Base-by-base conservation (phyloP, 2,888 invertebrate genomes). In the Drosophila niveifrons region DNA sequence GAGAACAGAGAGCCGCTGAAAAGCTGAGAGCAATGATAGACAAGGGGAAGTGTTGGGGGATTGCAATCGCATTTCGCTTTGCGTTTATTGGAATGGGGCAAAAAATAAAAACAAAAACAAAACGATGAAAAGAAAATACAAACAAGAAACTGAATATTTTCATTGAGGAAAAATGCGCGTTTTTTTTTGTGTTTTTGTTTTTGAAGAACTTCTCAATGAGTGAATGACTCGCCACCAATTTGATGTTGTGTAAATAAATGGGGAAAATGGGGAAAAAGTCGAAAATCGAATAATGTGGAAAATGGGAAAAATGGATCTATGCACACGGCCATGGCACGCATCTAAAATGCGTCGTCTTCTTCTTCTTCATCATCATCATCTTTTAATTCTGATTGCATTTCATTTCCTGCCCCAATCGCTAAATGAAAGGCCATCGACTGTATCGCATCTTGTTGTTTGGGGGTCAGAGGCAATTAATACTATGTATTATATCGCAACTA, bases 141-240 rank as follows among this genome's bases (percentile, higher is more conserved):
- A 43, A 15, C 61, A 43, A 66, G 46, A 23, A 65, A 72, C 53
- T 63, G 52, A 53, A 53, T 41, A 39, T 41, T 41, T 82, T 80
- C 82, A 80, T 82, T 80, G 72, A 80, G 66, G n/a, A 72, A 70
- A 64, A 71, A 66, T 39, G 53, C 48, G 61, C 56, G 11, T 41
- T 41, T 23, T 61, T 65, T 70, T 57, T 61, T 55, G 74, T 43
- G n/a, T 53, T 41, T 41, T 15, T 41, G 8, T 39, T 36, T 13
- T 71, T 71, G 46, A n/a, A 67, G 62, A 67, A 77, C 50, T 68
- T 66, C 64, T 82, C 64, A 80, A 80, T 77, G 59, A n/a, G 39
- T 31, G 34, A 29, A 52, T 23, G 28, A 53, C 13, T 11, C 39
- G 4, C 9, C 29, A 10, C 31, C 15, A 44, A 3, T 3, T 1